A percentile compares a stretch with the other conserved stretches of the same genome.
These are phyloP conservation scores for Antechinus flavipes DNA, from an alignment of 2,113 vertebrate species.

Conservation along the genomic window DNA sequence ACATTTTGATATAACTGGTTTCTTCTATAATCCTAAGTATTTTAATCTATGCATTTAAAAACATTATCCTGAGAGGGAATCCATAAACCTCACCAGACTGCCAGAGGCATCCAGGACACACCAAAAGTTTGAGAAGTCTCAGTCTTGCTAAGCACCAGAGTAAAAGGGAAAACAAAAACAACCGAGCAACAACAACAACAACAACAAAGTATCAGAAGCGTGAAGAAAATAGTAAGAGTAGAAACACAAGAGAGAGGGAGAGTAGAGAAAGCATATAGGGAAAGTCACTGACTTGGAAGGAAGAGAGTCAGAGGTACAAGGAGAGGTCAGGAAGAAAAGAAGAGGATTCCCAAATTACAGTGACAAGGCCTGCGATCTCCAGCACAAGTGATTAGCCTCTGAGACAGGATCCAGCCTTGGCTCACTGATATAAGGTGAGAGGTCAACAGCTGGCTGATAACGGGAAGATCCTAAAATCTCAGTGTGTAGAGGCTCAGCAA, in stretches of 20 bases:
- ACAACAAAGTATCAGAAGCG: neutral
- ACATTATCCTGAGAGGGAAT: neutral
- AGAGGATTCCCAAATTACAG: slow-evolving; percentile 1
- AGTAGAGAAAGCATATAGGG: neutral
- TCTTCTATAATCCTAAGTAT: neutral
- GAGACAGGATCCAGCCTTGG: slow-evolving; percentile 67
- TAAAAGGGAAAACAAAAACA: neutral
- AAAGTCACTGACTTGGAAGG: neutral
- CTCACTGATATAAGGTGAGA: slow-evolving; percentile 59
- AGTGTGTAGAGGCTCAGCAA: neutral
- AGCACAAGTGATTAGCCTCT: slow-evolving; percentile 57
- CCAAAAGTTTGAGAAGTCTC: neutral
- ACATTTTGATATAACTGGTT: neutral
- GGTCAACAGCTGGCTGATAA: slow-evolving; percentile 76
- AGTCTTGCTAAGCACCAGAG: neutral
- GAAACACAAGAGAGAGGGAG: no score
- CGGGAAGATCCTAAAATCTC: slow-evolving; percentile 37
- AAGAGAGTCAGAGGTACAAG: neutral
- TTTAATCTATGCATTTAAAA: neutral
- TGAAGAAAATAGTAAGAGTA: neutral
- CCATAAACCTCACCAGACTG: neutral
- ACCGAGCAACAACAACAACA: neutral
- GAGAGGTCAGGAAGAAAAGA: neutral
- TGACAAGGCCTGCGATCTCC: slow-evolving; percentile 56
- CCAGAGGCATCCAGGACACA: neutral